Conservation (phyloP, 64 coral and sea anemone species). For the Pachyseris speciosa region DNA sequence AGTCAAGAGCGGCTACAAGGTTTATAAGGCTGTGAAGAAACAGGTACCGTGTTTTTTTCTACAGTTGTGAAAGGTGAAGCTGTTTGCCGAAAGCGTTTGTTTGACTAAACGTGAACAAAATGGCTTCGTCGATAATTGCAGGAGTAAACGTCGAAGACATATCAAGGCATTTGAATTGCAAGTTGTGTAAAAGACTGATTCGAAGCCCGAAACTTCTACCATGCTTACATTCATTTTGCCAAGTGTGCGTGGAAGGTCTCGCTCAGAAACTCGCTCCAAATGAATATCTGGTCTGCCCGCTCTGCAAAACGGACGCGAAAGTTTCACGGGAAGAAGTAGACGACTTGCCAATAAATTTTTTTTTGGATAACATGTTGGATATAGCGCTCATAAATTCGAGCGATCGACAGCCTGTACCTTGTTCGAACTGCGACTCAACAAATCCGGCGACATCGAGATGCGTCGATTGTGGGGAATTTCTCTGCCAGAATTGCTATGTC, state of each 20-base stretch:
- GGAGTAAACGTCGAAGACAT: slow-evolving; percentile 88
- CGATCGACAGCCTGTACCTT: slow-evolving; percentile 70
- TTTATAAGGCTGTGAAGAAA: neutral
- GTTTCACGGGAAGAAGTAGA: slow-evolving; percentile 70
- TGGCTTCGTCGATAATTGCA: slow-evolving; percentile 75
- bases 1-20: neutral
- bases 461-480: slow-evolving; percentile 91
- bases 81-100: neutral
- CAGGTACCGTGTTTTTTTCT: neutral
- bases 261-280: slow-evolving; percentile 22
- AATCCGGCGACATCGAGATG: slow-evolving; percentile 72
- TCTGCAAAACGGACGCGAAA: slow-evolving; percentile 77
- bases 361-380: slow-evolving; percentile 92
- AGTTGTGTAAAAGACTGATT: slow-evolving; percentile 74
- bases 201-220: slow-evolving; percentile 85
- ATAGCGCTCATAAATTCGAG: slow-evolving; percentile 84
- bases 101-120: slow-evolving; percentile 18
- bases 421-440: slow-evolving; percentile 78
- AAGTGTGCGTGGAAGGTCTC: slow-evolving; percentile 70
- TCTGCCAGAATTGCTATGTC: slow-evolving; percentile 85
- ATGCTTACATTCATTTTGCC: slow-evolving; percentile 91
- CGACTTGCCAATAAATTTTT: slow-evolving; percentile 76
- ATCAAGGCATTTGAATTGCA: slow-evolving; percentile 83
- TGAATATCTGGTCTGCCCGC: slow-evolving; percentile 65
- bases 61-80: neutral